Base-by-base conservation (phyloP, 1,140 invertebrate genomes). In the Drosophila quadrilineata region DNA sequence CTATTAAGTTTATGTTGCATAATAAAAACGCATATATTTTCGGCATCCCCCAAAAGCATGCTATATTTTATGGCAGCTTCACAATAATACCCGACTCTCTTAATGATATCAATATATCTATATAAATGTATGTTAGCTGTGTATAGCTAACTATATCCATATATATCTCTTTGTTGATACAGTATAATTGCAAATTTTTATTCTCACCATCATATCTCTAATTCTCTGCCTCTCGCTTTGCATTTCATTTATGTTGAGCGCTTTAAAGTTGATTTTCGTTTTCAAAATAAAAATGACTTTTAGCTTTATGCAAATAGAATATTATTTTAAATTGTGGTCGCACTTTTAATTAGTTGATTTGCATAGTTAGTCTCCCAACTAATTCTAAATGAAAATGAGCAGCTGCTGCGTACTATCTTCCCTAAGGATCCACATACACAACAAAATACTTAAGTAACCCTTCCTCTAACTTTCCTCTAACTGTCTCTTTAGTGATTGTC, bases 161-260 rank as follows among this genome's bases (percentile, higher is more conserved):
- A n/a, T n/a, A n/a, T n/a, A n/a, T n/a, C n/a, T n/a, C n/a, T 38
- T 40, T 82, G 77, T 84, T 72, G 69, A 38, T 52, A 70, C 38
- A 65, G 68, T 54, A 65, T 82, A 84, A 80, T 80, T 80, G 58
- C 41, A 84, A 76, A 68, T 69, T 62, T 12, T 43, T 56, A 49
- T 40, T n/a, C n/a, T n/a, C 24, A n/a, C 22, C 31, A 31, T 46
- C 17, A 58, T 52, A 45, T 45, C 29, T 52, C 8, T 26, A 58
- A 57, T 31, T 71, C 14, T n/a, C n/a, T n/a, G n/a, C 29, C 29
- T 31, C 16, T 12, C 46, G 10, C 9, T 62, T 48, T 56, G 50
- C 22, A 49, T 35, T 72, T 26, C 14, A 43, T 53, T 62, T 16
- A 22, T 31, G 43, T 31, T 24, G 48, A 64, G 53, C 59, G 29